phyloP scores from a whole-genome alignment of 2,113 vertebrate genomes.

The Passerina amoena region DNA sequence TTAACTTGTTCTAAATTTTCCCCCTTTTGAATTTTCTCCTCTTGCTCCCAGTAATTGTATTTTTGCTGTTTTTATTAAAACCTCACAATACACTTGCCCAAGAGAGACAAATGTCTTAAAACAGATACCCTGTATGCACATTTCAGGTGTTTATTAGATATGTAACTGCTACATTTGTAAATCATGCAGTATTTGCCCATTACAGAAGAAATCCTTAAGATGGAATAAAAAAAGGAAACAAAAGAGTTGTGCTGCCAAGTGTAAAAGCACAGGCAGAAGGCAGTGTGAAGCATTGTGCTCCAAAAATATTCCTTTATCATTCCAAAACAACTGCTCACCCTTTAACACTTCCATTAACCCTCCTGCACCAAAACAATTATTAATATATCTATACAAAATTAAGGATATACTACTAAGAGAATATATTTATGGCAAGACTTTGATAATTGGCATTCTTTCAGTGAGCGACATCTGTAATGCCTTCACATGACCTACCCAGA shows the following conservation, averaged over 20 bases:
- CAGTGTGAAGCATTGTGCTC: background rate
- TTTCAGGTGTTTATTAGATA: background rate
- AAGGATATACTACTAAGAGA: background rate
- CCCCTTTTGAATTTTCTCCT: background rate
- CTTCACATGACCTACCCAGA: background rate
- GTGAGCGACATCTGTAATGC: background rate
- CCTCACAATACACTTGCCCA: background rate
- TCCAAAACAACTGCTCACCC: background rate
- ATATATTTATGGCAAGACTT: background rate
- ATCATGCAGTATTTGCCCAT: background rate
- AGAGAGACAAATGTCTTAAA: background rate
- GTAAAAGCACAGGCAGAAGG: constrained; percentile 8
- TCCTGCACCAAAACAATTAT: background rate
- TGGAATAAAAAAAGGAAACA: background rate
- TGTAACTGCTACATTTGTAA: background rate
- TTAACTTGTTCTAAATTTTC: background rate
- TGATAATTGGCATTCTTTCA: background rate
- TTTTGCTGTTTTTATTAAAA: background rate
- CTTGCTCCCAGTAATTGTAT: background rate
- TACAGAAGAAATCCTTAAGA: background rate
- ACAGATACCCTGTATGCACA: background rate
- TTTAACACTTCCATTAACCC: constrained; percentile 45
- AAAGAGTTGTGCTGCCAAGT: background rate
- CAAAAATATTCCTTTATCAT: background rate
- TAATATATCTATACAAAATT: background rate